Evolutionary conservation across 2,888 invertebrate genomes (phyloP), one percentile per base, ranked within the genome.

Genomic region (Coenonympha arcania): DNA sequence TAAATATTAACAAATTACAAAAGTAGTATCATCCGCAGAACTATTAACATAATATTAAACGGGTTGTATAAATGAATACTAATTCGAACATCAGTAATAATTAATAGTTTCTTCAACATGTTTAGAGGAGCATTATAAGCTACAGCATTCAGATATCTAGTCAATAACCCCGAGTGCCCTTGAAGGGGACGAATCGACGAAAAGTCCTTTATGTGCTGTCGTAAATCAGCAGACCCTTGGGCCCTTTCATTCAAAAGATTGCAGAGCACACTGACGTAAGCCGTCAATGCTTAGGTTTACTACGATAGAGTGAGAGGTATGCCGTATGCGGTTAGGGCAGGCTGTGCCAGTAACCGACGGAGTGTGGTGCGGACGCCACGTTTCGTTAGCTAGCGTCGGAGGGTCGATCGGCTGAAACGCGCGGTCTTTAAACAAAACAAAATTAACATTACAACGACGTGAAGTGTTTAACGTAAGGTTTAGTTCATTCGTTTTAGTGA

Each of bases 231-330:
- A 34, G 42, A 41, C 48, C 50, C 57, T 54, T 48, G 48, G 47
- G 62, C 48, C 52, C 51, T 68, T 79, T 75, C 82, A 82, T 82
- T 83, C 79, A 83, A 79, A 56, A 52, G 42, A 51, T 40, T 53
- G 56, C 71, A 65, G 71, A 70, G 69, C 68, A 62, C 72, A 43
- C 69, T 82, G 81, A 81, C 79, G 80, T 80, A 73, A 73, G 73
- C 71, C 69, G 67, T 71, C 73, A 79, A 77, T 76, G 79, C 72
- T 68, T 62, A 22, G 61, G 61, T 64, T 69, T 63, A 64, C 61
- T 65, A 64, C 60, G 59, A 46, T 46, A 36, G 61, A 64, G 56
- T 56, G 64, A 61, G 64, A 64, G 57, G 59, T 52, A 57, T n/a
- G n/a, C 9, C 6, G 24, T 9, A 9, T 53, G 54, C 56, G 54